phyloP scores from a whole-genome alignment of 2,113 vertebrate genomes.

The Sciurus niger region DNA sequence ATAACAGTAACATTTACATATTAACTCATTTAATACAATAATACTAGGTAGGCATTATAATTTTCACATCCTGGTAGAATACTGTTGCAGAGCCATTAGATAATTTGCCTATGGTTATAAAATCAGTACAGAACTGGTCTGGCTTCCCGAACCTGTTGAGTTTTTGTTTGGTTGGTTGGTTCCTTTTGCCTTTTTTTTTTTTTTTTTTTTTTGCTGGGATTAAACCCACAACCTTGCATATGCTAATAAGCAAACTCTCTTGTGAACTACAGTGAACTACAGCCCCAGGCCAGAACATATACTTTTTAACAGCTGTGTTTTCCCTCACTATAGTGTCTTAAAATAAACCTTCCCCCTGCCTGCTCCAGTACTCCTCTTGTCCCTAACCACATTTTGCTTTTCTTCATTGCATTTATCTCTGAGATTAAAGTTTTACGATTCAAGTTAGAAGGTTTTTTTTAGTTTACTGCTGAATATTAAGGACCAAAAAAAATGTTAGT shows the following conservation, averaged over 20 bases:
- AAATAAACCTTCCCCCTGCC: too few species aligned
- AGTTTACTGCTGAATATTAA: not conserved
- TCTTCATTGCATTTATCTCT: not conserved
- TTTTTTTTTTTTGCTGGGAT: not conserved
- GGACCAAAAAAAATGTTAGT: not conserved
- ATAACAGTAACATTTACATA: not conserved
- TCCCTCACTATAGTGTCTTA: not conserved
- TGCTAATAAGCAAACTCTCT: too few species aligned
- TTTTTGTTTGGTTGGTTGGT: too few species aligned
- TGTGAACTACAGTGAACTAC: too few species aligned
- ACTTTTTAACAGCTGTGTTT: not conserved
- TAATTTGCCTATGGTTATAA: not conserved
- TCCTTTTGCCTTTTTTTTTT: too few species aligned
- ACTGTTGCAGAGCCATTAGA: not conserved
- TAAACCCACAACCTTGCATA: not conserved
- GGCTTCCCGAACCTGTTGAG: not conserved
- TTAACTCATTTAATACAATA: not conserved
- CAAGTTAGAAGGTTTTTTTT: not conserved
- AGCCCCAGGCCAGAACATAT: not conserved
- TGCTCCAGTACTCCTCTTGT: not conserved
- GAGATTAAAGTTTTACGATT: not conserved
- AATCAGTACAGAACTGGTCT: not conserved
- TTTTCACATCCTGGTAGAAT: not conserved
- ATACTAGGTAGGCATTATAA: not conserved
- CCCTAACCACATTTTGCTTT: not conserved